Evolutionary conservation across 2,113 vertebrate genomes (phyloP).

Genomic region (Pteronura brasiliensis): DNA sequence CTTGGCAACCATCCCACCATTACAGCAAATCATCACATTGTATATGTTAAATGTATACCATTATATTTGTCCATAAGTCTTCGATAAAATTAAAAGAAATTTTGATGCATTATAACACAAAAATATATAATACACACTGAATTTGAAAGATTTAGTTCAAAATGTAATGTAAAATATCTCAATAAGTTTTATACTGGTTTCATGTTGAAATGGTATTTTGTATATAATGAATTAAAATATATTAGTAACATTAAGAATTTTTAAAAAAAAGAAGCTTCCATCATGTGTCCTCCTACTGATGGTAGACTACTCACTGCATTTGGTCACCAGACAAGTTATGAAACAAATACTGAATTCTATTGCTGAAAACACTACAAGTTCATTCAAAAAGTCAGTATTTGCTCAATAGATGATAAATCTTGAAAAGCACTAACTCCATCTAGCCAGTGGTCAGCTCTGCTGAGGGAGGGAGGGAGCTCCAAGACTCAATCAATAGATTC

Average conservation of each 20-base stretch:
- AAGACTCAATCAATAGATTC: background rate
- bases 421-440: background rate
- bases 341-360: conserved; percentile 6
- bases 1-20: background rate
- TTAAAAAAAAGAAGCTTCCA: background rate
- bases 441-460: background rate
- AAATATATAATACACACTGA: background rate
- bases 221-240: background rate
- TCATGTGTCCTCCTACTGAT: background rate
- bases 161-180: background rate
- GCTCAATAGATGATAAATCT: background rate
- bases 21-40: background rate
- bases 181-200: background rate
- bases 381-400: conserved; percentile 38
- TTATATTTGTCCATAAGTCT: background rate
- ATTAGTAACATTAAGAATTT: background rate
- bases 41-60: background rate
- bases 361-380: background rate
- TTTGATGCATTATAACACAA: background rate
- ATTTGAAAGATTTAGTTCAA: background rate
- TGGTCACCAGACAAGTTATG: background rate
- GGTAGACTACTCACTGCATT: background rate
- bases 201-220: background rate
- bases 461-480: background rate
- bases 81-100: background rate